A percentile compares a stretch with the other conserved stretches of the same genome.
These are phyloP conservation scores for Pocota personata DNA, from an alignment of 2,888 invertebrate genomes.

Conservation along the genomic window DNA sequence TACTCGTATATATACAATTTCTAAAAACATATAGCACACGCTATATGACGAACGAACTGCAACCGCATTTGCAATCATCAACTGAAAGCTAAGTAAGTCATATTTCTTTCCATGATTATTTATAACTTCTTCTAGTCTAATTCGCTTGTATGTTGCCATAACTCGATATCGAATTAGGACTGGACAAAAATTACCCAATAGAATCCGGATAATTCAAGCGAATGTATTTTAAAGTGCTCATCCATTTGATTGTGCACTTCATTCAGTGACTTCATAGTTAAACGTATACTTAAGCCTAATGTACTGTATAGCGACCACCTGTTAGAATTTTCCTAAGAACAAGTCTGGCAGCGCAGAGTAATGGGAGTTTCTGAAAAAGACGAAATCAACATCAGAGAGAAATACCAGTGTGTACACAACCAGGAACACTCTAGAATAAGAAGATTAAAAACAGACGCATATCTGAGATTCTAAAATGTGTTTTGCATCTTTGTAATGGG, in stretches of 20 bases:
- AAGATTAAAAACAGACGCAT: slow-evolving; percentile 61
- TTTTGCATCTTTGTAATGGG: slow-evolving; percentile 64
- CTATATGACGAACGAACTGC: neutral
- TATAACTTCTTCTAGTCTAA: neutral
- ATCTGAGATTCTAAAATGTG: slow-evolving; percentile 52
- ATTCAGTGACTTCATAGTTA: slow-evolving; percentile 26
- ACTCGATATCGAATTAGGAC: neutral
- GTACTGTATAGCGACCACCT: slow-evolving; percentile 49
- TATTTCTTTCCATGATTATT: slow-evolving; percentile 8
- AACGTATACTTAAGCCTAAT: slow-evolving; percentile 42
- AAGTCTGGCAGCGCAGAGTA: slow-evolving; percentile 22
- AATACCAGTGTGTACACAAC: slow-evolving; percentile 22
- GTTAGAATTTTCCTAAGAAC: slow-evolving; percentile 17
- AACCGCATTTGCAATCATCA: neutral
- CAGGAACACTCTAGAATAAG: slow-evolving; percentile 48
- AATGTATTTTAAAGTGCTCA: slow-evolving; percentile 54
- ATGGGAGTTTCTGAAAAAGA: slow-evolving; percentile 37
- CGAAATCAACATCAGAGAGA: slow-evolving; percentile 45
- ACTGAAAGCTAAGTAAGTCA: neutral
- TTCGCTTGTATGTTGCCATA: neutral
- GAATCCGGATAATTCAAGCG: slow-evolving; percentile 40
- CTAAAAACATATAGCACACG: neutral
- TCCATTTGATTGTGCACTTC: slow-evolving; percentile 36
- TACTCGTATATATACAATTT: too few relatives aligned
- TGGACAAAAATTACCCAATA: slow-evolving; percentile 25